Evolutionary conservation across 2,888 invertebrate genomes (phyloP), one percentile per base, ranked within the genome.

Genomic region (Mesorhabditis belari): DNA sequence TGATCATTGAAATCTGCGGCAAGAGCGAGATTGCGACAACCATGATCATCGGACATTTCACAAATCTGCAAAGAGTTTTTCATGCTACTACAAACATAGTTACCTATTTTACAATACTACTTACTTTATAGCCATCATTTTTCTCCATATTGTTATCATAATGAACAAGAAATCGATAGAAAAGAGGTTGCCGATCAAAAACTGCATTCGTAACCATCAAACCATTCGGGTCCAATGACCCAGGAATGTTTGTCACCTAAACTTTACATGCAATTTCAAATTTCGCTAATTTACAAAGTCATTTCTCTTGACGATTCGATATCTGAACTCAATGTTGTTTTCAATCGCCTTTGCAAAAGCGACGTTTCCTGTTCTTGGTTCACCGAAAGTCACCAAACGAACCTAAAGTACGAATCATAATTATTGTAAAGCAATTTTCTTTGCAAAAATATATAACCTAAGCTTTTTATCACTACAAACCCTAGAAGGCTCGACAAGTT

Each of bases 361-460:
- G 35, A 74, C 73, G 58, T 79, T 79, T 52, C 79, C 79, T n/a
- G 79, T 80, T 21, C 79, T 62, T n/a, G 79, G 79, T 60, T 79
- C 79, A 5, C 79, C 79, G 57, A 77, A 79, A n/a, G 79, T 79
- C 23, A 79, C 72, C 49, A 76, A 35, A 53, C 65, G 63, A 6
- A 67, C 50, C 65, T 65, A 21, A 6, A 23, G 54, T 19, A 24
- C 54, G 26, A 25, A 17, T 19, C 6, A 51, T 51, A 19, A n/a
- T 24, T 12, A 54, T 23, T 21, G 5, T 6, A 29, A 26, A 24
- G 4, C 5, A 49, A 51, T 17, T 23, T 9, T 9, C 19, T 51
- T 9, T 51, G 9, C 12, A n/a, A 44, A 44, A 9, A 44, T 12
- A n/a, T n/a, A 12, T 12, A 44, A 44, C 9, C 12, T 44, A n/a